Percentiles rank a stretch among this genome's conserved stretches.
Evolutionary conservation across 2,888 invertebrate genomes (phyloP).

Genomic region (Junonia oenone): DNA sequence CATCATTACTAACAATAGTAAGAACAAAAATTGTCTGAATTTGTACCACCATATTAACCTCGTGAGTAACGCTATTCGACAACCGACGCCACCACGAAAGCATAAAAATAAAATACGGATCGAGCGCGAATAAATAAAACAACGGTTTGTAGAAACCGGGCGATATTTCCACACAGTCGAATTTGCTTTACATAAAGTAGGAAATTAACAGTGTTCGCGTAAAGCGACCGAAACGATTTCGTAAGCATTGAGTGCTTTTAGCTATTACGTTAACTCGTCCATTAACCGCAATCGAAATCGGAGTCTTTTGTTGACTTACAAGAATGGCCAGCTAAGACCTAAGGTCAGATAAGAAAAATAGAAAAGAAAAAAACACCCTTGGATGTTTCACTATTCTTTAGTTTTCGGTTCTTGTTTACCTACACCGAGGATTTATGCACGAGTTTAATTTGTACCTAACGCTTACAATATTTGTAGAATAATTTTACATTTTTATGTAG

Average conservation of each 20-base stretch:
- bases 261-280: conserved; percentile 76
- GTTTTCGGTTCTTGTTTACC: not conserved
- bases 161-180: conserved; percentile 64
- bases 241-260: conserved; percentile 77
- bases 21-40: not conserved
- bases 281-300: conserved; percentile 65
- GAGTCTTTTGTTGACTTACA: conserved; percentile 58
- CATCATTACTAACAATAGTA: no score
- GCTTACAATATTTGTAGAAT: not conserved
- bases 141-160: conserved; percentile 42
- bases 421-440: not conserved
- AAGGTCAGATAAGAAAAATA: conserved; percentile 14
- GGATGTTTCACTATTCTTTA: not conserved
- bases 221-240: conserved; percentile 69
- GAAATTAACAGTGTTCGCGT: conserved; percentile 72
- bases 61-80: not conserved
- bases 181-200: conserved; percentile 65
- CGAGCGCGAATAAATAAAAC: conserved; percentile 42
- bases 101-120: conserved; percentile 42
- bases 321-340: conserved; percentile 42
- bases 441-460: no score
- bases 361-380: conserved; percentile 1
- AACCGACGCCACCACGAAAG: not conserved
- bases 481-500: not conserved
- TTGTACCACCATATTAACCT: not conserved